Base-by-base conservation (phyloP, 2,888 invertebrate species). In the Troglohyphantes excavatus region DNA sequence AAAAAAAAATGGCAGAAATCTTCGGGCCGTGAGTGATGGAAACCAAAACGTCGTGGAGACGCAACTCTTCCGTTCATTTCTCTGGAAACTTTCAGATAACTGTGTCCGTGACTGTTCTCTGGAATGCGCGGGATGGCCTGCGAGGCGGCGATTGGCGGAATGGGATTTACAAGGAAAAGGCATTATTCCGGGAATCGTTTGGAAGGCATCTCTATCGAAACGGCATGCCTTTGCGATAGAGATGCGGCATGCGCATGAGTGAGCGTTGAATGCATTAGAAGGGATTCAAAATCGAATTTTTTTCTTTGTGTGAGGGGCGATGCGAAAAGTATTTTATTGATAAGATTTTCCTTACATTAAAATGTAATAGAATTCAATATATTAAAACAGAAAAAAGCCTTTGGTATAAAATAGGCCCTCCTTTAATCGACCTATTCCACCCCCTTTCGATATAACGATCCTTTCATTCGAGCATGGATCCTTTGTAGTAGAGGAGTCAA, bases 161-260 rank as follows among this genome's bases (percentile, higher is more conserved):
- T 73, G 73, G 63, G 83, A 83, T 83, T 63, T 63, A 83, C 83
- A 83, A 73, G 73, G 73, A 73, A 83, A 83, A 73, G 63, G 73
- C 83, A 83, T 83, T 83, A 83, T 73, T 73, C 73, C 43, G n/a
- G 46, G 46, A 72, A 53, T 29, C 46, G 46, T 53, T 27, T 27
- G 53, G 53, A 46, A 19, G 17, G 53, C 46, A 19, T 27, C 46
- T 43, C 43, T 68, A 81, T 68, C 68, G 46, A 61, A 19, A 75
- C 27, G n/a, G 75, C 59, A 53, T n/a, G n/a, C n/a, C n/a, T n/a
- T n/a, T n/a, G n/a, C 70, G n/a, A n/a, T n/a, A n/a, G n/a, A n/a
- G n/a, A n/a, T n/a, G 39, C 39, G 39, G 9, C 13, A 53, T 17
- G 5, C n/a, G 53, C 13, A n/a, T 53, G n/a, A n/a, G 13, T n/a